Percentiles rank a stretch among this genome's conserved stretches.
Conservation (phyloP, 2,797 vertebrate genomes). For the Lepilemur ruficaudatus region DNA sequence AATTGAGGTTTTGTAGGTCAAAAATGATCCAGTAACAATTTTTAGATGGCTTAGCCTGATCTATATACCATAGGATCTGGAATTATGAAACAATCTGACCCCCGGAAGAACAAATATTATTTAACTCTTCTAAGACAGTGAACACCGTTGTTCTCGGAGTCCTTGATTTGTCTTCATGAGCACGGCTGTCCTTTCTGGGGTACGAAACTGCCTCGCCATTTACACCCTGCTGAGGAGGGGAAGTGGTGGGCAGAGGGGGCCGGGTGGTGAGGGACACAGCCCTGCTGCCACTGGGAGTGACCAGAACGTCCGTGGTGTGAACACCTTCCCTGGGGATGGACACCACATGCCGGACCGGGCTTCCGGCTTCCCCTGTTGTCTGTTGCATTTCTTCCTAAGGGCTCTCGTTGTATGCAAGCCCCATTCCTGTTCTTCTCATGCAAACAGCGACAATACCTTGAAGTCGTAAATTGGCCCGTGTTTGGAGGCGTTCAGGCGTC, state of each 20-base stretch:
- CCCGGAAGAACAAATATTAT: background rate
- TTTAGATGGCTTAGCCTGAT: background rate
- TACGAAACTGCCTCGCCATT: background rate
- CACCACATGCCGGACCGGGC: rapidly evolving
- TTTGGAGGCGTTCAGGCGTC: rapidly evolving
- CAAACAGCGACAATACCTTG: rapidly evolving
- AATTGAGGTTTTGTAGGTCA: background rate
- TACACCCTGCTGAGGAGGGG: background rate
- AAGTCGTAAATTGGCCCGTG: rapidly evolving
- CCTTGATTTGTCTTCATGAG: background rate
- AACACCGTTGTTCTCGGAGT: background rate
- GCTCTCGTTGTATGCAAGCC: background rate
- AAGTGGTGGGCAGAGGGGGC: background rate
- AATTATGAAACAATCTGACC: background rate
- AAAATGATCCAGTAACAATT: background rate
- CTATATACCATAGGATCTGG: background rate
- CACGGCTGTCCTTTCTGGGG: background rate
- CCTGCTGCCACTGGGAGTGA: background rate
- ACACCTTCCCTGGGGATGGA: background rate
- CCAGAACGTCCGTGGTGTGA: rapidly evolving
- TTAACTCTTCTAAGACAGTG: background rate
- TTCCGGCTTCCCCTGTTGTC: rapidly evolving
- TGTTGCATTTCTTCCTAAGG: background rate
- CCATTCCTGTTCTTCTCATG: background rate
- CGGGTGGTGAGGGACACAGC: too few species aligned